Percentiles rank a stretch among this genome's conserved stretches.
Evolutionary conservation across 2,888 invertebrate genomes (phyloP).

Genomic region (Caenorhabditis sinica): DNA sequence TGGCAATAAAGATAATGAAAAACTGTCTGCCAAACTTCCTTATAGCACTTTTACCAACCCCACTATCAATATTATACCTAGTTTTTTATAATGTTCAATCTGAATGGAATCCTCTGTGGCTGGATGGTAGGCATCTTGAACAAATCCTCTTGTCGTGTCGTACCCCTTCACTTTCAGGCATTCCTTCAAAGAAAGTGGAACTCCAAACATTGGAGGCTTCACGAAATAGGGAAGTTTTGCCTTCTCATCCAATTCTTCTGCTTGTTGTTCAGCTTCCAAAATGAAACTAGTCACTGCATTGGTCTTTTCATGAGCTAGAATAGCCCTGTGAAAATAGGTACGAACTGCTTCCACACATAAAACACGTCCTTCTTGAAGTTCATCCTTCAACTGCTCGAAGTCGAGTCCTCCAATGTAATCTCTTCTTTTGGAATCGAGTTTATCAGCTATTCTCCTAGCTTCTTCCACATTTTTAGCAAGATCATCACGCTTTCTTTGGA

Average conservation of each 20-base stretch:
- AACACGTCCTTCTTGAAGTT: constrained; percentile 70
- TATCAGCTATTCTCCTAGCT: constrained; percentile 53
- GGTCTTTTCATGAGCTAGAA: constrained; percentile 77
- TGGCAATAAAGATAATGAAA: neutral
- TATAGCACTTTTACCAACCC: neutral
- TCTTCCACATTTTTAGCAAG: constrained; percentile 64
- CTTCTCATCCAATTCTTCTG: constrained; percentile 74
- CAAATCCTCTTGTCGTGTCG: constrained; percentile 82
- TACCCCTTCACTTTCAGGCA: constrained; percentile 78
- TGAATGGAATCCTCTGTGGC: constrained; percentile 70
- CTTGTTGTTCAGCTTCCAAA: constrained; percentile 76
- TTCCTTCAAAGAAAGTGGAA: constrained; percentile 81
- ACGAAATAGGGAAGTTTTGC: constrained; percentile 64
- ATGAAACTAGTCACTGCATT: constrained; percentile 78
- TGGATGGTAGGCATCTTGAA: constrained; percentile 79
- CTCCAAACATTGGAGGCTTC: constrained; percentile 80
- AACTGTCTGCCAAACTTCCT: constrained; percentile 37
- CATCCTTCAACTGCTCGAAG: constrained; percentile 68
- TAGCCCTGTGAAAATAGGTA: constrained; percentile 73
- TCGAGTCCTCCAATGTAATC: constrained; percentile 68
- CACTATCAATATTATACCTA: constrained; percentile 38
- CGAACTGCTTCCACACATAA: constrained; percentile 71
- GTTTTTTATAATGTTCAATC: constrained; percentile 73
- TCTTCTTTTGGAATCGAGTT: constrained; percentile 59
- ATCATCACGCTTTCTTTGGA: constrained; percentile 63